Conservation (phyloP, 2,113 vertebrate genomes). For the Stegastes partitus region DNA sequence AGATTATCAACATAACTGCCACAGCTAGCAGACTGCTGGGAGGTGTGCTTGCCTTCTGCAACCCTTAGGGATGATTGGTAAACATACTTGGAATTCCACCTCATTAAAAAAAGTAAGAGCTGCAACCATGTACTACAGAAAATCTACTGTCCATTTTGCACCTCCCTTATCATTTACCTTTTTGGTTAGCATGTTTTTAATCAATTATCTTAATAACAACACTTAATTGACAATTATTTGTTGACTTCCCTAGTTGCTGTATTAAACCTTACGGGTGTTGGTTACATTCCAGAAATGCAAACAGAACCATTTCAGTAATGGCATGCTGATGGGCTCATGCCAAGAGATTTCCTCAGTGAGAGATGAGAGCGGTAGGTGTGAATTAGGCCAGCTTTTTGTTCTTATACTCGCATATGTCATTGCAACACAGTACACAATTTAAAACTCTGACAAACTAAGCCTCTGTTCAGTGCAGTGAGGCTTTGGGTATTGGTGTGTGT, state of each 20-base stretch:
- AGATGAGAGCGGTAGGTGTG: slow-evolving; percentile 9
- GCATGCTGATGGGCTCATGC: slow-evolving; percentile 13
- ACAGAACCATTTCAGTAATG: slow-evolving; percentile 12
- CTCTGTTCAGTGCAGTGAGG: not conserved
- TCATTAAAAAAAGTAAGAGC: too few species aligned
- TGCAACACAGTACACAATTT: slow-evolving; percentile 22
- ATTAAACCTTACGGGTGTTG: not conserved
- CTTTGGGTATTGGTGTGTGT: not conserved
- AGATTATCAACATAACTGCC: too few species aligned
- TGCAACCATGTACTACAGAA: too few species aligned
- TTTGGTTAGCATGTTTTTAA: too few species aligned
- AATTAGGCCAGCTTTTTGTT: slow-evolving; percentile 14
- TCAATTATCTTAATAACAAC: too few species aligned
- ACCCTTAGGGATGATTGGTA: too few species aligned
- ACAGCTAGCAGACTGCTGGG: too few species aligned
- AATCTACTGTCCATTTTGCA: too few species aligned
- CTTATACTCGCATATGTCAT: slow-evolving; percentile 13
- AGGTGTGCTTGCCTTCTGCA: too few species aligned
- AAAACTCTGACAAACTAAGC: slow-evolving; percentile 19
- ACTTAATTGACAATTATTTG: too few species aligned
- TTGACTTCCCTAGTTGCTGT: not conserved
- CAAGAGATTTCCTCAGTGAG: slow-evolving; percentile 11
- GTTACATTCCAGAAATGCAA: slow-evolving; percentile 9
- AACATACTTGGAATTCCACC: too few species aligned
- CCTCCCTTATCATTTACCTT: too few species aligned